Base-by-base conservation (phyloP, 2,113 vertebrate genomes). In the Pyxicephalus adspersus region DNA sequence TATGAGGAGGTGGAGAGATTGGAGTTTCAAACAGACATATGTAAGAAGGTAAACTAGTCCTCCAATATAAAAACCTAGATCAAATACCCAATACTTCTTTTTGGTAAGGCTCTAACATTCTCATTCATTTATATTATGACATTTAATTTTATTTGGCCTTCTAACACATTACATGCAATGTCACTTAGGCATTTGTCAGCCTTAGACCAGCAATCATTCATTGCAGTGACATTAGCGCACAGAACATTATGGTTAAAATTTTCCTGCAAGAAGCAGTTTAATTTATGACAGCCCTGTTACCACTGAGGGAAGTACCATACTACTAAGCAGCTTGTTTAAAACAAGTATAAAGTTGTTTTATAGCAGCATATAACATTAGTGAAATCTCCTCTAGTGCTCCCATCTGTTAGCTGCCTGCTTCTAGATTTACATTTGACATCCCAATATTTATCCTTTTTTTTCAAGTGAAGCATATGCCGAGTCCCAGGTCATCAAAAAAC, bases 301-400 rank as follows among this genome's bases (percentile, higher is more conserved):
- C 63, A 66, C 66, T 55, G 28, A 31, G 20, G 26, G 17, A 55
- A 8, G 13, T 28, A 54, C 7, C 51, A 15, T 15, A 38, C 51
- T 29, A 61, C 11, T 45, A 29, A 26, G 45, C 29, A 73, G 52
- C 52, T 23, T 58, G 52, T 31, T 31, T 73, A 58, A 60, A 74
- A 50, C n/a, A 74, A 60, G 60, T 38, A 74, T 17, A 74, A 25
- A 58, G 7, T 38, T 60, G 71, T 74, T 58, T 74, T 74, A 58
- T 74, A 31, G 71, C 54, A 74, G 71, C 54, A 22, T 60, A 60
- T 26, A 68, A 25, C 66, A 68, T 57, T 73, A 31, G 26, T 57
- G 31, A 78, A 67, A 63, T 23, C 22, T 23, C 17, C 50, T 25
- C 6, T 26, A 65, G 13, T 67, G n/a, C 57, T 67, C 17, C 26